phyloP scores from a whole-genome alignment of 2,113 vertebrate species.

The Euleptes europaea region DNA sequence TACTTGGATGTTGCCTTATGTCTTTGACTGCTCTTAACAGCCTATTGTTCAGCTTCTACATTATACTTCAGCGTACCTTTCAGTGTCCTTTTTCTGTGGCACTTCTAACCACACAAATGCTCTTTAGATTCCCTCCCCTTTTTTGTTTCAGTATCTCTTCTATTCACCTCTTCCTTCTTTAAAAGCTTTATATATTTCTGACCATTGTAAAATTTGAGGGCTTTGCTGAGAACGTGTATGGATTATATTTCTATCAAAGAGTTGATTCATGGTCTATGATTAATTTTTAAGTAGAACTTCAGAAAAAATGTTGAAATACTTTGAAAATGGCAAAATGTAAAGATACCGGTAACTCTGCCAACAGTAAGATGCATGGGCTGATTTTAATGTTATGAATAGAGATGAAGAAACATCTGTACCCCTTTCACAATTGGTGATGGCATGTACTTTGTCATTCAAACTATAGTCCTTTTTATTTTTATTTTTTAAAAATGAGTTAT shows the following conservation, averaged over 20 bases:
- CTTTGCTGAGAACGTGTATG: background rate
- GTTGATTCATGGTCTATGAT: too few relatives aligned
- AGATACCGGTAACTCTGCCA: background rate
- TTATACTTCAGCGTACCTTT: background rate
- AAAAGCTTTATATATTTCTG: background rate
- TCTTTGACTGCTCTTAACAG: background rate
- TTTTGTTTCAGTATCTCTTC: background rate
- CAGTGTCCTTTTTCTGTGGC: background rate
- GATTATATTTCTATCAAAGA: background rate
- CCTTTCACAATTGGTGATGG: background rate
- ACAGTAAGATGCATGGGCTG: background rate
- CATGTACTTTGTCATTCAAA: background rate
- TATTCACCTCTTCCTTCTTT: background rate
- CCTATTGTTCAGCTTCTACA: background rate
- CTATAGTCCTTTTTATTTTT: background rate
- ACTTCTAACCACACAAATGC: background rate
- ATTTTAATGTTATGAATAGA: background rate
- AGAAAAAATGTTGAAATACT: too few relatives aligned
- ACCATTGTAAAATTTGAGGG: background rate
- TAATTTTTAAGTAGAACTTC: background rate
- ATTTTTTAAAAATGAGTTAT: background rate
- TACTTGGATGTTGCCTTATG: background rate
- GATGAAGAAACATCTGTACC: background rate
- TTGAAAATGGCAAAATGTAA: background rate
- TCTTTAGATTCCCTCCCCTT: background rate